Evolutionary conservation across 2,113 vertebrate species (phyloP).

Genomic region (Hydrolagus affinis): DNA sequence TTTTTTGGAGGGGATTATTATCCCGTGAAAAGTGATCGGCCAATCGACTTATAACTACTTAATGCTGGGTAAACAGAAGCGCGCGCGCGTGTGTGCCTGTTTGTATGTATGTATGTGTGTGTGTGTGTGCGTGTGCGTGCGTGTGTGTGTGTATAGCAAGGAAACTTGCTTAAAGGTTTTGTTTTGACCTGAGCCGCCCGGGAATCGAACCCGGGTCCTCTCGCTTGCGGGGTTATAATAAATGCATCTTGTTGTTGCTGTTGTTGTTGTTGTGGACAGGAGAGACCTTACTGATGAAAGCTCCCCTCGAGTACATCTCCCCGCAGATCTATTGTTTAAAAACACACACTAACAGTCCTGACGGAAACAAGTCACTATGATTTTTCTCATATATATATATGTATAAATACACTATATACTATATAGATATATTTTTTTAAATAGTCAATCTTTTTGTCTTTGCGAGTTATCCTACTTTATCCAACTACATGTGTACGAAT

Average conservation of each 20-base stretch:
- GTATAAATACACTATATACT: too few species aligned
- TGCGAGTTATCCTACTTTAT: neutral
- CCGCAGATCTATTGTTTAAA: neutral
- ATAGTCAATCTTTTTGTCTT: neutral
- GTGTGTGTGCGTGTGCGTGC: constrained; percentile 25
- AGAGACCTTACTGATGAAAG: too few species aligned
- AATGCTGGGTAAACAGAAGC: neutral
- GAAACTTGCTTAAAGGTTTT: too few species aligned
- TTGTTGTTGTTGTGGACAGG: constrained; percentile 7
- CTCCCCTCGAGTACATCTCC: neutral
- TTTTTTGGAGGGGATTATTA: too few species aligned
- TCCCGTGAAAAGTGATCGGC: too few species aligned
- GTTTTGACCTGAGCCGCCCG: too few species aligned
- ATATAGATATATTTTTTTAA: constrained; percentile 6
- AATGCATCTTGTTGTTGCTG: neutral
- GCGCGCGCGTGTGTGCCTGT: constrained; percentile 1
- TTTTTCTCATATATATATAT: too few species aligned
- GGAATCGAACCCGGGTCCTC: neutral
- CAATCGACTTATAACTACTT: too few species aligned
- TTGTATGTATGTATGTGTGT: constrained; percentile 7
- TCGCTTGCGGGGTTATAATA: neutral
- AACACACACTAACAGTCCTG: too few species aligned
- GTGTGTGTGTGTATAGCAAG: neutral
- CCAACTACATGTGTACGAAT: neutral
- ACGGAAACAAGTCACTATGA: too few species aligned